phyloP scores from a whole-genome alignment of 92 coral and sea anemone species.

The Epizoanthus scotinus region DNA sequence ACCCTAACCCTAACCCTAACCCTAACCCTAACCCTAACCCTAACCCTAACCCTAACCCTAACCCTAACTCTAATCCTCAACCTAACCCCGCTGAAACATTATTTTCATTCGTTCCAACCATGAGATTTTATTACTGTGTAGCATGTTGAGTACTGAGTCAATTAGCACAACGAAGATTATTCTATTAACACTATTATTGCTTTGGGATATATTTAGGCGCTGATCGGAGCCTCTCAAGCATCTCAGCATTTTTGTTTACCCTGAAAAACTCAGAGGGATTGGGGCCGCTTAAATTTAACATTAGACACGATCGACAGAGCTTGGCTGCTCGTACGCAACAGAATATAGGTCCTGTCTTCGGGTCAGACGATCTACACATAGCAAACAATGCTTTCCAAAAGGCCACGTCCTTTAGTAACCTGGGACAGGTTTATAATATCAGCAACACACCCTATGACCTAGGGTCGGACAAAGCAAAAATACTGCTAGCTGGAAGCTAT shows the following conservation, averaged over 20 bases:
- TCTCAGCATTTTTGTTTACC: constrained; percentile 9
- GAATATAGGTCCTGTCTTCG: background rate
- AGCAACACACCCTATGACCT: background rate
- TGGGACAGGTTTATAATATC: background rate
- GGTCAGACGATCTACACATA: background rate
- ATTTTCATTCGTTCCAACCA: no score
- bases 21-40: no score
- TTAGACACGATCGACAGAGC: background rate
- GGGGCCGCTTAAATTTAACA: constrained; percentile 12
- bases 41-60: no score
- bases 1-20: no score
- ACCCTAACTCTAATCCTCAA: no score
- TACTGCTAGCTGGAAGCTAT: constrained; percentile 4
- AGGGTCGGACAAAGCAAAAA: background rate
- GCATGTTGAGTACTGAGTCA: no score
- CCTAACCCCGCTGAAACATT: no score
- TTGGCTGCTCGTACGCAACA: background rate
- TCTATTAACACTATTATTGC: no score
- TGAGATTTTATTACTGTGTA: no score
- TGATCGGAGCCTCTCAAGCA: constrained; percentile 1
- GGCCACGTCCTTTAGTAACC: background rate
- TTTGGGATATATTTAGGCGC: background rate
- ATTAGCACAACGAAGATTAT: no score
- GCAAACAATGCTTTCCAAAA: background rate
- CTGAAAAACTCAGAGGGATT: constrained; percentile 10